phyloP scores from a whole-genome alignment of 2,113 vertebrate genomes.

The Coptodon rendalli region DNA sequence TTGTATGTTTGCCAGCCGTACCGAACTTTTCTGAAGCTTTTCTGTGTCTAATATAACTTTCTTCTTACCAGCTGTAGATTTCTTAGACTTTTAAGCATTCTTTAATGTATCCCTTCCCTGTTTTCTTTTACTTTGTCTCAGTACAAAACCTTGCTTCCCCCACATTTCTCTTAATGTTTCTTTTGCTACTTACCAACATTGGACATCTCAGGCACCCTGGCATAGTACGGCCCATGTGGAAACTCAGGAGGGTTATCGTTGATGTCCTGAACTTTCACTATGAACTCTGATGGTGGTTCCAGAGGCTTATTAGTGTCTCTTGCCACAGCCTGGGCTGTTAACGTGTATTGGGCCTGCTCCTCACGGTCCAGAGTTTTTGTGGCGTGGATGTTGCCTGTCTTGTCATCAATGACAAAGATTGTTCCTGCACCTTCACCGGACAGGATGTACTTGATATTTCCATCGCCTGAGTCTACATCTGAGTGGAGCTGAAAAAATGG shows the following conservation, averaged over 20 bases:
- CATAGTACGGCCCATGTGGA: conserved; percentile 91
- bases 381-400: conserved; percentile 98
- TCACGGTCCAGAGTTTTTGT: conserved; percentile 97
- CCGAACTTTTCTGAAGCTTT: background rate
- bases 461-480: conserved; percentile 90
- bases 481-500: conserved; percentile 85
- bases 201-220: conserved; percentile 94
- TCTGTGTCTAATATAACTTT: background rate
- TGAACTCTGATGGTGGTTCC: conserved; percentile 96
- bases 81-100: background rate
- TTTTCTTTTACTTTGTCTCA: background rate
- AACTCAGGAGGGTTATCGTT: conserved; percentile 98
- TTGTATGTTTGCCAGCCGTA: fast-evolving
- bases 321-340: conserved; percentile 93
- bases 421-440: conserved; percentile 97
- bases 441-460: conserved; percentile 98
- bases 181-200: conserved; percentile 87
- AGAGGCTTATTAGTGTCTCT: conserved; percentile 90
- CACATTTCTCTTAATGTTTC: background rate
- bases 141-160: background rate
- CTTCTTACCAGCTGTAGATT: background rate
- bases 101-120: background rate
- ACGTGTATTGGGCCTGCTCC: conserved; percentile 93
- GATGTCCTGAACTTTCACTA: conserved; percentile 99
- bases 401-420: conserved; percentile 98